Conservation (phyloP, 2,113 vertebrate species). For the Atlantisia rogersi region DNA sequence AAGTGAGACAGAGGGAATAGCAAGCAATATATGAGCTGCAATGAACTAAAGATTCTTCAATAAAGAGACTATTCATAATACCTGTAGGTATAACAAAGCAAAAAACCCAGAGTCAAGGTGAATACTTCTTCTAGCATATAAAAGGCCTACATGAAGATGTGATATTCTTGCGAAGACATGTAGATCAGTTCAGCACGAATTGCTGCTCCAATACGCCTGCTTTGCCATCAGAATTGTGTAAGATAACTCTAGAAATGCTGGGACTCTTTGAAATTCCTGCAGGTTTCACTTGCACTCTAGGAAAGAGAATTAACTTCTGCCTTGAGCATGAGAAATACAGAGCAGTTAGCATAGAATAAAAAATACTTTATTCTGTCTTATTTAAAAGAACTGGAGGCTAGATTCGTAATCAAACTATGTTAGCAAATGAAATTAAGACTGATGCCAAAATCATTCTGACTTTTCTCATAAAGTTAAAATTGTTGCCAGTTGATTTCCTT, state of each 20-base stretch:
- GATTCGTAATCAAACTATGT: neutral
- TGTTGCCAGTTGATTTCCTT: neutral
- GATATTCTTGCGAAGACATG: neutral
- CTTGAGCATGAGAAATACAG: neutral
- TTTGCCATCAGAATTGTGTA: neutral
- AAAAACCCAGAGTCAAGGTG: neutral
- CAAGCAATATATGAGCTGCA: neutral
- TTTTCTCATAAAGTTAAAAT: neutral
- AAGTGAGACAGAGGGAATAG: neutral
- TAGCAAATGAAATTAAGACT: neutral
- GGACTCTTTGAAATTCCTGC: neutral
- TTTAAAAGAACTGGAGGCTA: neutral
- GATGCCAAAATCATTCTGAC: neutral
- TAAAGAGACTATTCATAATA: neutral
- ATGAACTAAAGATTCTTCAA: neutral
- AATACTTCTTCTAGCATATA: neutral
- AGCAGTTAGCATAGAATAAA: neutral
- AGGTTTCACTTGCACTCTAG: neutral
- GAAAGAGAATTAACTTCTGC: neutral
- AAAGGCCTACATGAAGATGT: neutral
- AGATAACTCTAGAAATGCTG: neutral
- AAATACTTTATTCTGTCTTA: neutral
- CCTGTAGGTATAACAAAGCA: neutral
- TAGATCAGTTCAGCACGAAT: neutral
- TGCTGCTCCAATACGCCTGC: neutral